Conservation (phyloP, 35 echinoderm and acorn worm genomes). For the Lytechinus pictus region DNA sequence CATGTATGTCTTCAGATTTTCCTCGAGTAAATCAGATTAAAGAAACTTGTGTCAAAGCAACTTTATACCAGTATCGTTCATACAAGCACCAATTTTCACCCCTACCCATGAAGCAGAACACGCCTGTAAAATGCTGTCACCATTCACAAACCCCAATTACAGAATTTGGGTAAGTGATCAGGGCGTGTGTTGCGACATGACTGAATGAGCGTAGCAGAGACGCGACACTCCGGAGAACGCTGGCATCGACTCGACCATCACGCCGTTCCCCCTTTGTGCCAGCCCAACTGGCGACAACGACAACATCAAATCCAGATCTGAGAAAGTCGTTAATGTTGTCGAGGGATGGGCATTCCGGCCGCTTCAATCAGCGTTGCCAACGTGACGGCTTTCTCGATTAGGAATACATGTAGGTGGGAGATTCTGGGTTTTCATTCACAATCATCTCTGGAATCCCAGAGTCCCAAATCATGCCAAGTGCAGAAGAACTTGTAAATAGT, state of each 20-base stretch:
- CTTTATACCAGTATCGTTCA: neutral
- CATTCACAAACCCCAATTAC: constrained; percentile 11
- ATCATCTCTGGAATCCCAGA: neutral
- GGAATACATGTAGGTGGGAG: neutral
- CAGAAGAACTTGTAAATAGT: neutral
- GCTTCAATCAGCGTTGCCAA: neutral
- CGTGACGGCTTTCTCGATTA: neutral
- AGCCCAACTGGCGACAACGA: neutral
- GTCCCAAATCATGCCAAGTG: neutral
- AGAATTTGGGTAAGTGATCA: constrained; percentile 6
- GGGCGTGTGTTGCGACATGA: neutral
- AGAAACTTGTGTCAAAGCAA: neutral
- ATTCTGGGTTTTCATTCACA: neutral
- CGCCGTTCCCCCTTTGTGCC: neutral
- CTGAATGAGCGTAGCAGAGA: neutral
- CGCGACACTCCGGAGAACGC: neutral
- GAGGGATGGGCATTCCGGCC: constrained; percentile 5
- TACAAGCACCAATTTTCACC: no score
- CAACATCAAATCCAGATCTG: neutral
- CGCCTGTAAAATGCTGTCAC: neutral
- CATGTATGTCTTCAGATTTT: no score
- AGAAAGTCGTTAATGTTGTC: neutral
- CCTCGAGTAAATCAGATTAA: no score
- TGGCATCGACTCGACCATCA: neutral
- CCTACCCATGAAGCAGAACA: neutral